Evolutionary conservation across 2,888 invertebrate genomes (phyloP).

Genomic region (Lepidocyrtoides sp.): DNA sequence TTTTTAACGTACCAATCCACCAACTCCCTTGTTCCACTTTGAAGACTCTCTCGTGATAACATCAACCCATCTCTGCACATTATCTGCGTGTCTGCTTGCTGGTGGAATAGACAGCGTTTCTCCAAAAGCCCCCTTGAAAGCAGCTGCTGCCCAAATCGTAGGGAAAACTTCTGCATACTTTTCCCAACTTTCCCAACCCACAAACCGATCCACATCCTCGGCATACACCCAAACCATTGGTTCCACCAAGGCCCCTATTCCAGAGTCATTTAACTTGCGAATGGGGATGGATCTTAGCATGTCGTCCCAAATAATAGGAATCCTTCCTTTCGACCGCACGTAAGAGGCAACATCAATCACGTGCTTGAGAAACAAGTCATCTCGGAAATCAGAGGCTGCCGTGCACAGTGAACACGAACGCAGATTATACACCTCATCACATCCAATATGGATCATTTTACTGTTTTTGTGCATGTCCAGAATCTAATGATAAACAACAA

Average conservation of each 20-base stretch:
- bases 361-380: slow-evolving; percentile 90
- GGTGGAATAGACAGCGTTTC: slow-evolving; percentile 91
- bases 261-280: slow-evolving; percentile 88
- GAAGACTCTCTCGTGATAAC: slow-evolving; percentile 85
- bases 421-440: slow-evolving; percentile 92
- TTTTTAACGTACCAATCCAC: slow-evolving; percentile 85
- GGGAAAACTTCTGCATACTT: slow-evolving; percentile 91
- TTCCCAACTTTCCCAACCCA: slow-evolving; percentile 88
- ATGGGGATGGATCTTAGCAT: slow-evolving; percentile 90
- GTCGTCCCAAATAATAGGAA: slow-evolving; percentile 96
- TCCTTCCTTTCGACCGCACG: slow-evolving; percentile 86
- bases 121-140: slow-evolving; percentile 95
- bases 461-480: slow-evolving; percentile 83
- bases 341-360: slow-evolving; percentile 88
- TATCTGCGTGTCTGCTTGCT: slow-evolving; percentile 90
- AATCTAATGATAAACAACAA: not conserved
- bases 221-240: slow-evolving; percentile 94
- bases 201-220: slow-evolving; percentile 90
- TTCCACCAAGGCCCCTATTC: slow-evolving; percentile 90
- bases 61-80: slow-evolving; percentile 90
- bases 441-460: slow-evolving; percentile 91
- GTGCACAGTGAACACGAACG: slow-evolving; percentile 90
- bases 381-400: slow-evolving; percentile 86
- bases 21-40: slow-evolving; percentile 83
- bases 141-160: slow-evolving; percentile 92